A percentile compares a stretch with the other conserved stretches of the same genome.
These are phyloP conservation scores for Pterostichus madidus DNA, from an alignment of 2,888 invertebrate genomes.

Conservation along the genomic window DNA sequence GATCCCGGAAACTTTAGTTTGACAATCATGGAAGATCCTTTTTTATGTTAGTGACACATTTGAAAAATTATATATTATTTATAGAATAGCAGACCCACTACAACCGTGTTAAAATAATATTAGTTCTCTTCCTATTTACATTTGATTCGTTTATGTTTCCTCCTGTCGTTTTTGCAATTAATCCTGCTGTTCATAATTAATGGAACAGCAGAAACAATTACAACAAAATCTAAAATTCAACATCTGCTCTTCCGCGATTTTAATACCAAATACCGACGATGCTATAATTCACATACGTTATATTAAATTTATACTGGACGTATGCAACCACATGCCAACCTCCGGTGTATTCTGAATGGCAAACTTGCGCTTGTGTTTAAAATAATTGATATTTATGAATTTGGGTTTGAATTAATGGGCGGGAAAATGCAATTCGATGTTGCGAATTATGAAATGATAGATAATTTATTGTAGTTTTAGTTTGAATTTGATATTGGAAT, in stretches of 20 bases:
- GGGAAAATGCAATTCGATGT: constrained; percentile 3
- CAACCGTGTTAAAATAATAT: too few species aligned
- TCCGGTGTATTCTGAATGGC: not conserved
- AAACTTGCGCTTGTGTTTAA: not conserved
- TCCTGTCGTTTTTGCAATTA: too few species aligned
- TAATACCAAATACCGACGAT: not conserved
- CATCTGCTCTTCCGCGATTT: not conserved
- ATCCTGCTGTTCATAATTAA: too few species aligned
- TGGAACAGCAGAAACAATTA: not conserved
- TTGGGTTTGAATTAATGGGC: constrained; percentile 6
- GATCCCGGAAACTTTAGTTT: too few species aligned
- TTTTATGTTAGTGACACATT: too few species aligned
- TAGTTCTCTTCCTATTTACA: too few species aligned
- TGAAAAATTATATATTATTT: too few species aligned
- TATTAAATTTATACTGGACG: constrained; percentile 1
- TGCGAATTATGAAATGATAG: not conserved
- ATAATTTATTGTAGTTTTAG: not conserved
- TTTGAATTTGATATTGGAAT: constrained; percentile 5
- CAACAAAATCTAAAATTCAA: not conserved
- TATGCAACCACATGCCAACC: not conserved
- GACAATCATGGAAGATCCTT: too few species aligned
- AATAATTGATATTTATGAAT: constrained; percentile 11
- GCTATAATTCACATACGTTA: not conserved
- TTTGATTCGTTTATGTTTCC: too few species aligned
- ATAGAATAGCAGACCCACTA: too few species aligned